Conservation (phyloP, 2,888 invertebrate genomes). For the Aspidiotus destructor region DNA sequence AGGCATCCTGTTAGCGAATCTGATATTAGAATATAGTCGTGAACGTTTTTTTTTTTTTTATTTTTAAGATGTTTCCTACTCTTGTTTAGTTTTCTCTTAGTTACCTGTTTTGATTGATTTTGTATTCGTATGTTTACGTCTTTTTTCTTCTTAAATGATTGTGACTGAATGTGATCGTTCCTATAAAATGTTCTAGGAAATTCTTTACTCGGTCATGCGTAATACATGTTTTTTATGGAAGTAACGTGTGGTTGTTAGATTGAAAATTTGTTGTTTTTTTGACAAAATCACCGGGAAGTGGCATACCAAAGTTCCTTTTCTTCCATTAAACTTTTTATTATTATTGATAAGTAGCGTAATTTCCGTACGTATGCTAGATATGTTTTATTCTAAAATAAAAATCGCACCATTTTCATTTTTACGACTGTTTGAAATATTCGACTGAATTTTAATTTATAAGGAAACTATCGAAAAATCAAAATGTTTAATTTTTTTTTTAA, state of each 20-base stretch:
- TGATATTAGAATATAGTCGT: conserved; percentile 25
- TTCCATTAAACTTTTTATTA: not conserved
- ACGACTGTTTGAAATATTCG: not conserved
- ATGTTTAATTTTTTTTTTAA: too few relatives aligned
- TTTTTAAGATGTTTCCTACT: not conserved
- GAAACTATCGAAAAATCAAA: not conserved
- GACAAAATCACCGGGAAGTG: not conserved
- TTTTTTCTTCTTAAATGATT: not conserved
- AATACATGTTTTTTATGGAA: not conserved
- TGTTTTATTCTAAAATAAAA: not conserved
- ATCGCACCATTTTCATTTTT: not conserved
- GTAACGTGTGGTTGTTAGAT: too few relatives aligned
- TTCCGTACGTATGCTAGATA: not conserved
- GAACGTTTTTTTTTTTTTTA: not conserved
- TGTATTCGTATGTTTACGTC: too few relatives aligned
- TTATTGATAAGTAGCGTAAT: not conserved
- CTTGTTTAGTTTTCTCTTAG: conserved; percentile 2
- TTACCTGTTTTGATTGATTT: conserved; percentile 12
- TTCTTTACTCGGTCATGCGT: not conserved
- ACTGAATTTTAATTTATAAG: not conserved
- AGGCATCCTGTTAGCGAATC: conserved; percentile 23
- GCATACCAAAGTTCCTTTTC: conserved; percentile 21
- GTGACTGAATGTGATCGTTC: conserved; percentile 8
- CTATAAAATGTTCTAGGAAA: not conserved
- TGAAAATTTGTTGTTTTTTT: too few relatives aligned